phyloP scores from a whole-genome alignment of 2,888 invertebrate genomes.

The Yponomeuta malinellus region DNA sequence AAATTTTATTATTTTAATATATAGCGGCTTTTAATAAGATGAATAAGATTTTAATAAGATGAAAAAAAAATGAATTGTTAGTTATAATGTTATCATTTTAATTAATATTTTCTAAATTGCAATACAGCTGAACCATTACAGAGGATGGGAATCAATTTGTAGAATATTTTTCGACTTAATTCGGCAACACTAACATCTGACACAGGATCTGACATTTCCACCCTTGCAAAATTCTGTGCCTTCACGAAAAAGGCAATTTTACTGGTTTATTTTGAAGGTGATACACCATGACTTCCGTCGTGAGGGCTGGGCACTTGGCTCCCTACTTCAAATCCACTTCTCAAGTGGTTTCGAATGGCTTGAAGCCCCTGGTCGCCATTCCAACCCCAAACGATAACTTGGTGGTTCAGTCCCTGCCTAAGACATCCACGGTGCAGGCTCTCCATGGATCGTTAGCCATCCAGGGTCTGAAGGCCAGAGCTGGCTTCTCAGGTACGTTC shows the following conservation, averaged over 20 bases:
- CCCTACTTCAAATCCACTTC: conserved; percentile 81
- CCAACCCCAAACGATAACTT: conserved; percentile 70
- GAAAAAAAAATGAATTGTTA: background rate
- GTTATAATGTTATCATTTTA: too few species aligned
- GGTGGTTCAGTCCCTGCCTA: conserved; percentile 56
- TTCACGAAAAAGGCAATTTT: conserved; percentile 46
- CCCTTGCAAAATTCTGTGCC: conserved; percentile 28
- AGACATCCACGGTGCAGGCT: conserved; percentile 71
- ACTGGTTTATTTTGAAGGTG: conserved; percentile 44
- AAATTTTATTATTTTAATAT: too few species aligned
- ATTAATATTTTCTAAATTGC: too few species aligned
- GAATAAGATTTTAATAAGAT: too few species aligned
- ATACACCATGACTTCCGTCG: conserved; percentile 80
- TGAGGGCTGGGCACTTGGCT: conserved; percentile 79
- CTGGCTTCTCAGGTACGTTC: conserved; percentile 76
- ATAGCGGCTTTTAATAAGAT: too few species aligned
- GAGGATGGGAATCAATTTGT: background rate
- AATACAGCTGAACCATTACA: too few species aligned
- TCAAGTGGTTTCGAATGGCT: conserved; percentile 80
- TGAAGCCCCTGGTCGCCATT: conserved; percentile 74
- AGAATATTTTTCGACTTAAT: background rate
- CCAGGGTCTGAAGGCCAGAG: conserved; percentile 75
- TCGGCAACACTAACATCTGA: conserved; percentile 27
- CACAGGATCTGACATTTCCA: conserved; percentile 39
- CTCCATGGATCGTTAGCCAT: conserved; percentile 76